Base-by-base conservation (phyloP, 92 coral and sea anemone species). In the Scolanthus callimorphus region DNA sequence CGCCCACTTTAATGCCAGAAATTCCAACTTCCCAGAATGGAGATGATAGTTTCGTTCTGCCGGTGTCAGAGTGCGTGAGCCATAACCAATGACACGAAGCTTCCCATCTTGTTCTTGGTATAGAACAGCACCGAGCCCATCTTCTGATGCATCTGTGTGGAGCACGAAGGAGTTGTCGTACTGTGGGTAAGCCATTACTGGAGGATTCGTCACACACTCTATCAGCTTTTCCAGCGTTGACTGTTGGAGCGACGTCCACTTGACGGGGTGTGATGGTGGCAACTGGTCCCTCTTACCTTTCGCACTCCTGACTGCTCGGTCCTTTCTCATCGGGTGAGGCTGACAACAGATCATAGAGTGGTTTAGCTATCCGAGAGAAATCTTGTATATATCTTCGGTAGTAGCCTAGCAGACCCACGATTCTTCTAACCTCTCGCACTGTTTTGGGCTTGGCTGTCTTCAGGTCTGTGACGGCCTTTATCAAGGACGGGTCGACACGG, bases 1-100 rank as follows among this genome's bases (percentile, higher is more conserved):
- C 2, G 81, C 81, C 75, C 76, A 74, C 67, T 74, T 74, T 8
- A 74, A 43, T 19, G 76, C 81, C 21, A 74, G 53, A 11, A 74
- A 74, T 30, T 21, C 59, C 17, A 52, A 25, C 59, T 34, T 34
- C 15, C 41, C 41, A 6, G 41, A 34, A 34, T 34, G 41, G 15
- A 34, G 41, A 15, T 34, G 41, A 34, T 34, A 34, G 41, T 34
- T 34, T 6, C 41, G 41, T 34, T 34, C 41, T 34, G 41, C 41
- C 15, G 41, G 41, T 34, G 41, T 34, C 15, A 34, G 41, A 6
- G 41, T 34, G 41, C 41, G 15, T 15, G 41, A 34, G 6, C 8
- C 41, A 34, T 34, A 34, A 2, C 44, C 23, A 2, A 58, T 34
- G 6, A 34, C 41, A 6, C 41, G 41, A 34, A 34, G 41, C 41